phyloP scores from a whole-genome alignment of 2,888 invertebrate genomes.

The Eudemis profundana region DNA sequence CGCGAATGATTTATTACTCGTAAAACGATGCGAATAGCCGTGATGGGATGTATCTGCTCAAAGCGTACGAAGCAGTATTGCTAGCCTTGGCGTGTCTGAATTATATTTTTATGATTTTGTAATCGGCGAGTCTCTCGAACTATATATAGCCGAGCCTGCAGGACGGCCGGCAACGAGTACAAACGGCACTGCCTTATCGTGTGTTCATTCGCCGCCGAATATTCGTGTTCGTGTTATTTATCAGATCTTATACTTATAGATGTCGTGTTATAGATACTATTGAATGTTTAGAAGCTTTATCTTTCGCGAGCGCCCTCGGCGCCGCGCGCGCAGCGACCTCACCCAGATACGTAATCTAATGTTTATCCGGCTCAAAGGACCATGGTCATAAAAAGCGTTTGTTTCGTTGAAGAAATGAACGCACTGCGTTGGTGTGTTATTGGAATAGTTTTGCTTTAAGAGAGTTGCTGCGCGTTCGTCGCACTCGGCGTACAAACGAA shows the following conservation, averaged over 20 bases:
- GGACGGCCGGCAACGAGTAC: constrained; percentile 31
- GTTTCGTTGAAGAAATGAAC: constrained; percentile 13
- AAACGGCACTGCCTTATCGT: constrained; percentile 64
- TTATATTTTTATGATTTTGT: constrained; percentile 55
- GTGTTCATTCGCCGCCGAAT: constrained; percentile 65
- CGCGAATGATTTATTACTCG: constrained; percentile 1
- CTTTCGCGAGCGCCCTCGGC: not conserved
- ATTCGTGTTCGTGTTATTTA: constrained; percentile 37
- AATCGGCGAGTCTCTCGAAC: constrained; percentile 48
- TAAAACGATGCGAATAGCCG: constrained; percentile 51
- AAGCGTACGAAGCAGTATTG: constrained; percentile 46
- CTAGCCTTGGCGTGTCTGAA: constrained; percentile 52
- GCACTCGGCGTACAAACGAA: not conserved
- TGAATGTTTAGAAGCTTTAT: constrained; percentile 41
- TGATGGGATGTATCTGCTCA: constrained; percentile 47
- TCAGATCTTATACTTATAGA: constrained; percentile 42
- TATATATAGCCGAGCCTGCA: constrained; percentile 42
- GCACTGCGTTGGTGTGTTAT: not conserved
- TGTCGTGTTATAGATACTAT: constrained; percentile 39
- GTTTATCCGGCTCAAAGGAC: constrained; percentile 35
- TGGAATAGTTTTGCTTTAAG: constrained; percentile 7
- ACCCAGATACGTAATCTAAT: not conserved
- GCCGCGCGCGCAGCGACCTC: constrained; percentile 14
- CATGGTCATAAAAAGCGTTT: constrained; percentile 2
- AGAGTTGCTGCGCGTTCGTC: constrained; percentile 7